Evolutionary conservation across 1,140 invertebrate species (phyloP), one percentile per base, ranked within the genome.

Genomic region (Helicoverpa armigera): DNA sequence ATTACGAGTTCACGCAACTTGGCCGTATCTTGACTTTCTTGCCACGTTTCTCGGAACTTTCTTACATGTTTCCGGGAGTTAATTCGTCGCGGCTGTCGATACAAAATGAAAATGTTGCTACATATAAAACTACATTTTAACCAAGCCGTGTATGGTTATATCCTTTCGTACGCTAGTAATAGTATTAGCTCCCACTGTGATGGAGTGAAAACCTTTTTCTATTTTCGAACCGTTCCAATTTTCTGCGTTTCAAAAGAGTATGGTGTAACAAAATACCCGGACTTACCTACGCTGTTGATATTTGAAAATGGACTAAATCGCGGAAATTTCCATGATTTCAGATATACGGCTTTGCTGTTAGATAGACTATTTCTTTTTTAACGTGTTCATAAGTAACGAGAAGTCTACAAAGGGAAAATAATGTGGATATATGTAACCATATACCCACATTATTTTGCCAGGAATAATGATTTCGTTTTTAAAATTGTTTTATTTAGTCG

Each of bases 1-100:
- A 85, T 88, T 88, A 87, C 83, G 80, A 87, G 83, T 87, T 85
- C 73, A 83, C 83, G 79, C 78, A 86, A 88, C 84, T 86, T 82
- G 51, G 23, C 35, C 72, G 80, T 82, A 81, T 86, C 85, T 84
- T 89, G 83, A 85, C 83, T 88, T 86, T 83, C 88, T 74, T 83
- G 82, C 86, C 84, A 88, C 84, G 85, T 85, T 82, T 82, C 84
- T 78, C 63, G 51, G 65, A 88, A 90, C 83, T 88, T 88, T 85
- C 54, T 75, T 76, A 87, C 81, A 84, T 83, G 82, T 86, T 87
- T 75, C 78, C 78, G 65, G 82, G 80, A 83, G 76, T 74, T 83
- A 81, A 88, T 85, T 89, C 82, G 80, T 85, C 83, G 70, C 72
- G 56, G 51, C 83, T 83, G 82, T 86, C 83, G 83, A 77, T 67